Evolutionary conservation across 2,113 vertebrate species (phyloP), one percentile per base, ranked within the genome.

Genomic region (Chaenocephalus aceratus): DNA sequence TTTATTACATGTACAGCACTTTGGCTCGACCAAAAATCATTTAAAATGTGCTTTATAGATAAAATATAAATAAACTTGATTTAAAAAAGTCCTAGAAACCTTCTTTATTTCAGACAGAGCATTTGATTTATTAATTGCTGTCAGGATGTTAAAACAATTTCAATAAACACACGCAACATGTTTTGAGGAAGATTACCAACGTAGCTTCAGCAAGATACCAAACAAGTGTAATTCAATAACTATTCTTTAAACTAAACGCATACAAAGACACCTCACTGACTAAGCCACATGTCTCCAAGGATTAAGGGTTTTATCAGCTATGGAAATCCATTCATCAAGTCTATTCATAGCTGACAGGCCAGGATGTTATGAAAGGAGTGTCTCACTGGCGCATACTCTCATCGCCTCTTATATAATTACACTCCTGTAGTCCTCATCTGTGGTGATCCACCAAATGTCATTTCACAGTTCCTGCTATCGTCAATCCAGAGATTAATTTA

Each of bases 311-410:
- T 83, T 79, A 89, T 82, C 78, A 80, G 75, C 70, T 44, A 67
- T 72, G 63, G 61, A 88, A 63, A 86, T 79, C 80, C 80, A 81
- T 91, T 85, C 57, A 91, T 91, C 85, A 84, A 36, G 57, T 81
- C 79, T 89, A 90, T 92, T 85, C 57, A 80, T 85, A 92, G 72
- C 73, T 66, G 85, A 85, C 84, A 85, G 81, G 72, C 58, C 70
- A 74, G 83, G 77, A 79, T 80, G 84, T 85, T 72, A 86, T 76
- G 72, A 77, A 80, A 61, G 58, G 69, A 69, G 53, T 1, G 10
- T 77, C 68, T 77, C 58, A 36, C 61, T 49, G 41, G 30, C 60
- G 67, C 65, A 56, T 13, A n/a, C 46, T 61, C 72, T 79, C 72
- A 80, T 84, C 78, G 85, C 74, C 78, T 87, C 70, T 91, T 45